Evolutionary conservation across 2,113 vertebrate genomes (phyloP).

Genomic region (Dissostichus mawsoni): DNA sequence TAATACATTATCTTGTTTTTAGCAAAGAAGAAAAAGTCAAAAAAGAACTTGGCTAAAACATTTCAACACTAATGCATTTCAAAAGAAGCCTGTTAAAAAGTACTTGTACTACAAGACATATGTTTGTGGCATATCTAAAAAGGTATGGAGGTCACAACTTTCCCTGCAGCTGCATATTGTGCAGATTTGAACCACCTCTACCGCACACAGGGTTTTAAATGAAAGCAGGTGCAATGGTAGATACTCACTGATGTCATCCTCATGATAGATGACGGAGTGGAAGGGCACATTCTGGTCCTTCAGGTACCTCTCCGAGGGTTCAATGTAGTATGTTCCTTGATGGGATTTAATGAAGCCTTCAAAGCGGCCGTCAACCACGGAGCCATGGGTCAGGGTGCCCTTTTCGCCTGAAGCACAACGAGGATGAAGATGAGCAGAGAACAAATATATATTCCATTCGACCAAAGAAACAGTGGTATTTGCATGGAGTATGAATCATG

Average conservation of each 20-base stretch:
- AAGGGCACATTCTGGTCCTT: conserved; percentile 86
- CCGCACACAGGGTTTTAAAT: neutral
- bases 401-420: conserved; percentile 88
- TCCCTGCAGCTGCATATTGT: neutral
- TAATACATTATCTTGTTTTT: neutral
- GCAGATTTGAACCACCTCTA: neutral
- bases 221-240: neutral
- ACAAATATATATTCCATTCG: neutral
- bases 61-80: neutral
- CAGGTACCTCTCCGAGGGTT: conserved; percentile 95
- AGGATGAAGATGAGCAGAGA: conserved; percentile 5
- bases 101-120: neutral
- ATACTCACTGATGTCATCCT: conserved; percentile 95
- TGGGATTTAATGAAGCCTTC: conserved; percentile 96
- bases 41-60: neutral
- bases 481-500: neutral
- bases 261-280: conserved; percentile 98
- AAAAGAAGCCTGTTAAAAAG: neutral
- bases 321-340: conserved; percentile 94
- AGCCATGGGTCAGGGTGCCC: conserved; percentile 92
- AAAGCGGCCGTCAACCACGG: conserved; percentile 93
- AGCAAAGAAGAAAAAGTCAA: neutral
- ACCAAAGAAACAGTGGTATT: neutral
- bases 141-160: neutral
- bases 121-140: neutral